phyloP scores from a whole-genome alignment of 2,797 vertebrate genomes.

The Tokudaia tokunoshimensis region DNA sequence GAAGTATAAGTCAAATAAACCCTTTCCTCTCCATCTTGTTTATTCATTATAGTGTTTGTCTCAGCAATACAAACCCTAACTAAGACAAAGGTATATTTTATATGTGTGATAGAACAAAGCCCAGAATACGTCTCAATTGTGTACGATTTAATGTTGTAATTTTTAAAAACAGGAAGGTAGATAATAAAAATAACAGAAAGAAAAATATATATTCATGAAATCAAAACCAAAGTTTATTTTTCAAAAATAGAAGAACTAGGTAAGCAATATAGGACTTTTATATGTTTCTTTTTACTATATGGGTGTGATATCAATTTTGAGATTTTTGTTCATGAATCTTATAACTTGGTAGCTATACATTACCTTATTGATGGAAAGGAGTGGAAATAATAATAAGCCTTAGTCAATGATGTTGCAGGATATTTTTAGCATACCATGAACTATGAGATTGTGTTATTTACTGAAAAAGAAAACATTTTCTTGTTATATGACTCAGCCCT shows the following conservation, averaged over 20 bases:
- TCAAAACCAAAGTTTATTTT: neutral
- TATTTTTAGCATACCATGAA: too few species aligned
- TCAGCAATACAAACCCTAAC: neutral
- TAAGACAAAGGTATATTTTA: neutral
- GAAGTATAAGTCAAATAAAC: neutral
- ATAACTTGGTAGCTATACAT: neutral
- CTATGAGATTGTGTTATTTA: too few species aligned
- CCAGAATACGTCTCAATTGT: neutral
- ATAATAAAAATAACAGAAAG: neutral
- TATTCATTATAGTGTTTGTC: neutral
- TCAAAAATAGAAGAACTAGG: neutral
- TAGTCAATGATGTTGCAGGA: neutral
- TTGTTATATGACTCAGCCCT: too few species aligned
- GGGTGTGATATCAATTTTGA: neutral
- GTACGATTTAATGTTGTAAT: neutral
- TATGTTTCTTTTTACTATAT: neutral
- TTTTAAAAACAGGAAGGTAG: neutral
- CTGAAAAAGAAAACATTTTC: too few species aligned
- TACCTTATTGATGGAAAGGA: neutral
- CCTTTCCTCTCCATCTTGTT: neutral
- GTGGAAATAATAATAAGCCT: neutral
- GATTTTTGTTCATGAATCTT: neutral
- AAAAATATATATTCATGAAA: neutral
- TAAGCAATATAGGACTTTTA: neutral
- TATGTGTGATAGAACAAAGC: neutral